Evolutionary conservation across 2,797 vertebrate genomes (phyloP), one percentile per base, ranked within the genome.

Genomic region (Sebastes nivosus): DNA sequence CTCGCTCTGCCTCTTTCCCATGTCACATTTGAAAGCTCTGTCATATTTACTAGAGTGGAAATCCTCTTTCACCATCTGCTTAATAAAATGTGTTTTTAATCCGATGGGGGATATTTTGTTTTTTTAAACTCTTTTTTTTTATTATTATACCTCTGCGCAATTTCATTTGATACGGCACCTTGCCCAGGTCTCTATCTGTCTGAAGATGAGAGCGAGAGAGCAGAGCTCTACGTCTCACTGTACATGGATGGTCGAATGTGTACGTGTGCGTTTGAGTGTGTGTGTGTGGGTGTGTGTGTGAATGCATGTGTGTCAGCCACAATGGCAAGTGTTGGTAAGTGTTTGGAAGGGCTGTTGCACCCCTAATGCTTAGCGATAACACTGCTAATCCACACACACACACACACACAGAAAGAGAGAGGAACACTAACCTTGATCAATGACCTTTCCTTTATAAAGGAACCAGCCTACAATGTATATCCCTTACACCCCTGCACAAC

Each of bases 11-110:
- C 52, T 88, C 84, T 86, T 82, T 77, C 80, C 88, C 50, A 22
- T 93, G 87, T 93, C 91, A 91, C 92, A 93, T 95, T 91, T 94
- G 89, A 94, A 93, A 92, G 92, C 91, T 95, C 94, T 96, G 97
- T 97, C 96, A 97, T 96, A 96, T 96, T 97, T 96, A 95, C 95
- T 92, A 92, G 96, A 95, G 95, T 94, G 88, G 89, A 95, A 96
- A 97, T 98, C 95, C 96, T 97, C 96, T 96, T 95, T 95, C 95
- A 94, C 93, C 96, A 95, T 97, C 94, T 94, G 94, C 96, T 96
- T 97, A 97, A 97, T 98, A 98, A 97, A 97, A 97, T 97, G 95
- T 96, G 94, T 95, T 97, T 97, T 98, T 98, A 99, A 98, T 98
- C 97, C 95, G 94, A 90, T 82, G 70, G 78, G 63, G 82, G 82